Percentiles rank a stretch among this genome's conserved stretches.
Conservation (phyloP, 2,888 invertebrate species). For the Athalia cordata region DNA sequence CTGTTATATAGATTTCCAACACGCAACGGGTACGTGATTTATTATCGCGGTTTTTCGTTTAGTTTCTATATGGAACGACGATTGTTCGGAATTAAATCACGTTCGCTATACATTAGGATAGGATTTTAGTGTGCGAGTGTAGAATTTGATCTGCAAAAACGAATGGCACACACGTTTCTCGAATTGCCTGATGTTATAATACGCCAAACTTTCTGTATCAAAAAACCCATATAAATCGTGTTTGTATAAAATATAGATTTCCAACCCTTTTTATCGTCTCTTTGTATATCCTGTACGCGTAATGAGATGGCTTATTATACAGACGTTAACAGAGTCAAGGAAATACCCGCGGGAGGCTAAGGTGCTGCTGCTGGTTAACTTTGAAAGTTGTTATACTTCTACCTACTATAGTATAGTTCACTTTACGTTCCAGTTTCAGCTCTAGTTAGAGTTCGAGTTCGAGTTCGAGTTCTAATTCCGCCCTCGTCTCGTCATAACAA, state of each 20-base stretch:
- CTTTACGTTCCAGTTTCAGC: slow-evolving; percentile 27
- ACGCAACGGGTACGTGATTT: too few relatives aligned
- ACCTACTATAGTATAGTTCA: neutral
- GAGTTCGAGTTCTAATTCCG: slow-evolving; percentile 2
- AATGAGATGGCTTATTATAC: neutral
- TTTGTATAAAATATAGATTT: neutral
- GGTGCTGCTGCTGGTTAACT: neutral
- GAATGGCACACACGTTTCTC: too few relatives aligned
- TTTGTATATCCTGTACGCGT: neutral
- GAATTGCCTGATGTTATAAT: too few relatives aligned
- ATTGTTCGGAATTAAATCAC: too few relatives aligned
- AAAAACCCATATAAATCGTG: too few relatives aligned
- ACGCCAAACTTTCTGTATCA: too few relatives aligned
- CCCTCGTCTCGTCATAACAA: neutral
- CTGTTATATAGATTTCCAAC: too few relatives aligned
- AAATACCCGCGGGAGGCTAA: neutral
- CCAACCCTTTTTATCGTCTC: neutral
- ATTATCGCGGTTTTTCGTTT: too few relatives aligned
- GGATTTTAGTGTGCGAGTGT: too few relatives aligned
- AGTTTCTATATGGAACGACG: too few relatives aligned
- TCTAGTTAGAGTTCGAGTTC: slow-evolving; percentile 10
- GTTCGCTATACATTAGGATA: too few relatives aligned
- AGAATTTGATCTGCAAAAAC: too few relatives aligned
- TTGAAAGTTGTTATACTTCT: slow-evolving; percentile 1
- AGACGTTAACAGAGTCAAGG: neutral